Base-by-base conservation (phyloP, 1,140 invertebrate species). In the Notospermus geniculatus region DNA sequence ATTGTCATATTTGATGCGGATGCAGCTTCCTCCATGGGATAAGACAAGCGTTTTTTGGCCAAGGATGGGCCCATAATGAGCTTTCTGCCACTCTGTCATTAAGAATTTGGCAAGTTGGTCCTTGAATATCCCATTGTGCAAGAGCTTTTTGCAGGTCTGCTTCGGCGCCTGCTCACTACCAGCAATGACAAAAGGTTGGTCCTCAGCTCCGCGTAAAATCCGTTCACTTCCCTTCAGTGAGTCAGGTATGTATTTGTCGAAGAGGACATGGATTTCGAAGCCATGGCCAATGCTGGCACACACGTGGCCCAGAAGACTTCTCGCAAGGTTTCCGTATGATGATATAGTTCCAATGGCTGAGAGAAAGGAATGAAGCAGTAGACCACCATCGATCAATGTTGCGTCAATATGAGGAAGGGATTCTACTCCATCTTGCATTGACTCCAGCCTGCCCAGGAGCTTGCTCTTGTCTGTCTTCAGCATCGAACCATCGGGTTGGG, bases 301-400 rank as follows among this genome's bases (percentile, higher is more conserved):
- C 4, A 50, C 46, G 9, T 50, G n/a, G n/a, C 15, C 23, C 52
- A 46, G 7, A 19, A 27, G 50, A 19, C 22, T n/a, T 46, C 36
- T 46, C 19, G 52, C 52, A 17, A 60, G 23, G 5, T 29, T 13
- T 7, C 59, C 59, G 32, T 60, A 60, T 29, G 59, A 60, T 4
- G 30, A 27, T 54, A 55, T 60, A 5, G 29, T 55, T 19, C 52
- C 50, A 54, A 36, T 55, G 28, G 50, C 50, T 23, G 57, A 59
- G 4, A 60, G 52, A 36, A 56, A 54, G 2, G 46, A 54, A 32
- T 60, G 46, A 23, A 60, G 15, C 11, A 60, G 39, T 25, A 60
- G 59, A 36, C 59, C 59, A 60, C 59, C 59, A 60, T 60, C 59
- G 9, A 28, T 60, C 52, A 60, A 55, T 23, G 52, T 54, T 23